Evolutionary conservation across 2,113 vertebrate genomes (phyloP).

Genomic region (Syngnathoides biaculeatus): DNA sequence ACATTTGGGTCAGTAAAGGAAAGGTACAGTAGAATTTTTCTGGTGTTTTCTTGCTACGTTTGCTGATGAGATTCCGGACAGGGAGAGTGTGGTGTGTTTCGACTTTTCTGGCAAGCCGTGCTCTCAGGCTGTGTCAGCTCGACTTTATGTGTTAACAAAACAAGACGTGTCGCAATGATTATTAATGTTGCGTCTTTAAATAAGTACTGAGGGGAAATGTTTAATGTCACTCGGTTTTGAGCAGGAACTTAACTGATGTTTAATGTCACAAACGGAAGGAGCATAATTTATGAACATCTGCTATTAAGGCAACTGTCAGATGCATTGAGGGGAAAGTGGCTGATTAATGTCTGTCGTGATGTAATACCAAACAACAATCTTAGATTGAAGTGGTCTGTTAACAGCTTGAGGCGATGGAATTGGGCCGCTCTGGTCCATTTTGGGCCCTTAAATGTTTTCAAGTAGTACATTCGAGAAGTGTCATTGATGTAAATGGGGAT

Average conservation of each 20-base stretch:
- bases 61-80: background rate
- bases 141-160: background rate
- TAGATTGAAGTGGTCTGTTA: constrained; percentile 3
- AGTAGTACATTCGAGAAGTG: constrained; percentile 1
- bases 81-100: constrained; percentile 9
- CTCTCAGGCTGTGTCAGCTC: constrained; percentile 8
- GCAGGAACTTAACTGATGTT: background rate
- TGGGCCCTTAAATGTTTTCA: constrained; percentile 8
- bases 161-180: background rate
- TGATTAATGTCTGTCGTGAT: background rate
- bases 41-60: background rate
- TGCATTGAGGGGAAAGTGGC: constrained; percentile 7
- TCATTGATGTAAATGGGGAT: background rate
- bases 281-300: background rate
- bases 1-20: background rate
- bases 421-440: background rate
- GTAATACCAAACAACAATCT: constrained; percentile 7
- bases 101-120: constrained; percentile 16
- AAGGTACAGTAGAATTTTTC: background rate
- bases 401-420: background rate
- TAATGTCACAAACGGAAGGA: background rate
- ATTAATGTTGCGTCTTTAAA: constrained; percentile 1
- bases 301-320: background rate
- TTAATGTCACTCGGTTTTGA: background rate
- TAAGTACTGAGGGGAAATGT: background rate